phyloP scores from a whole-genome alignment of 2,888 invertebrate genomes.

The Gerris lacustris region DNA sequence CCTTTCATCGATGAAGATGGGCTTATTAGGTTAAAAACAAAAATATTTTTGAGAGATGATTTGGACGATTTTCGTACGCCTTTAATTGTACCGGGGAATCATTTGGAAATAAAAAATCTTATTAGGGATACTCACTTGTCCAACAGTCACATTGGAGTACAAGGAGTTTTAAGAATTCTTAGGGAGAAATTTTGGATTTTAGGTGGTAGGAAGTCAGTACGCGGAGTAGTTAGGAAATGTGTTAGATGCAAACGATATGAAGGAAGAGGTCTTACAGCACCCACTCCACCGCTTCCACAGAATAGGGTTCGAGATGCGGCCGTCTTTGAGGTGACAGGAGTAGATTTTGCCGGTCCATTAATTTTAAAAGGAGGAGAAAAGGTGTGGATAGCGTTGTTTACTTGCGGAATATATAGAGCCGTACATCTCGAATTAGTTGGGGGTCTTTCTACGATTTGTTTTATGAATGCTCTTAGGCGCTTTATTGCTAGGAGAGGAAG shows the following conservation, averaged over 20 bases:
- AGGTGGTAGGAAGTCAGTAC: constrained; percentile 9
- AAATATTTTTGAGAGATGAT: constrained; percentile 16
- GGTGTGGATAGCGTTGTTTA: constrained; percentile 15
- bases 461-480: constrained; percentile 11
- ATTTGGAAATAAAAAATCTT: constrained; percentile 13
- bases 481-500: constrained; percentile 16
- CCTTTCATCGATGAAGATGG: constrained; percentile 11
- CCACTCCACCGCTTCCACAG: constrained; percentile 30
- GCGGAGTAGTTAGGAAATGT: constrained; percentile 12
- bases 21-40: constrained; percentile 15
- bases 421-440: constrained; percentile 16
- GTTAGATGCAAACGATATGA: constrained; percentile 25
- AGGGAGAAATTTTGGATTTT: constrained; percentile 18
- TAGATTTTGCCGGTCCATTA: constrained; percentile 37
- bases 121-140: constrained; percentile 8
- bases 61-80: constrained; percentile 18
- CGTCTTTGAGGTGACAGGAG: constrained; percentile 33
- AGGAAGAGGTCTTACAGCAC: constrained; percentile 24
- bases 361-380: constrained; percentile 22
- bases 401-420: constrained; percentile 17
- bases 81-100: constrained; percentile 18
- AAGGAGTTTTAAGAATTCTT: constrained; percentile 13
- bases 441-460: constrained; percentile 6
- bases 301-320: constrained; percentile 31
- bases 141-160: constrained; percentile 8